A percentile compares a stretch with the other conserved stretches of the same genome.
These are phyloP conservation scores for Manacus vitellinus DNA, from an alignment of 2,113 vertebrate species.

Conservation along the genomic window DNA sequence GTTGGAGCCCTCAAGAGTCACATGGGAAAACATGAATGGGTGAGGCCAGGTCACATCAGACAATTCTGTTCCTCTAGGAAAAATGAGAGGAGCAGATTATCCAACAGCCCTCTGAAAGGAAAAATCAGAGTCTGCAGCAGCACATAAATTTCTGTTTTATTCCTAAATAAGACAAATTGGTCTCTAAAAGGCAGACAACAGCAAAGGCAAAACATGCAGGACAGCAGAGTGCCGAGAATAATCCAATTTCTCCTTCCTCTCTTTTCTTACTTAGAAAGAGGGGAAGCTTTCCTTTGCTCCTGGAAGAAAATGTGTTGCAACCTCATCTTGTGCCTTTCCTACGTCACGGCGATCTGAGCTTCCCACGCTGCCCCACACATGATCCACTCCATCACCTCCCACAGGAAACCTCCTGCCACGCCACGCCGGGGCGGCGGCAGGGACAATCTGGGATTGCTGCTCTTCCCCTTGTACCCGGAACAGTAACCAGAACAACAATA, in stretches of 20 bases:
- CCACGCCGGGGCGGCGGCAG: neutral
- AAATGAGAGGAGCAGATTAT: neutral
- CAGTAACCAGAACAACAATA: rapidly evolving
- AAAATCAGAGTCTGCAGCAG: neutral
- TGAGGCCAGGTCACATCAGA: neutral
- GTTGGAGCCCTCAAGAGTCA: neutral
- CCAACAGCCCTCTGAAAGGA: neutral
- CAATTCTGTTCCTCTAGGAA: neutral
- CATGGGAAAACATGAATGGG: neutral
- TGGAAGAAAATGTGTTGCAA: conserved; percentile 45
- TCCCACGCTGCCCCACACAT: neutral
- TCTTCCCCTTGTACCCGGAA: neutral
- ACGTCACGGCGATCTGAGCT: neutral
- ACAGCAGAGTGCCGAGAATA: neutral
- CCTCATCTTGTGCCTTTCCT: neutral
- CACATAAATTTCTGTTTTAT: neutral
- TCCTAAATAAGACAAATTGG: rapidly evolving
- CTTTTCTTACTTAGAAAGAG: neutral
- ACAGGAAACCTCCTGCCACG: neutral
- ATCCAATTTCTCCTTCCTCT: neutral
- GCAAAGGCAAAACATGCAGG: neutral
- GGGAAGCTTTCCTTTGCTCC: neutral
- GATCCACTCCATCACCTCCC: neutral
- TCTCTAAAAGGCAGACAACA: neutral
- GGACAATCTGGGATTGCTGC: neutral